Evolutionary conservation across 2,888 invertebrate genomes (phyloP).

Genomic region (Leucophenga maculata): DNA sequence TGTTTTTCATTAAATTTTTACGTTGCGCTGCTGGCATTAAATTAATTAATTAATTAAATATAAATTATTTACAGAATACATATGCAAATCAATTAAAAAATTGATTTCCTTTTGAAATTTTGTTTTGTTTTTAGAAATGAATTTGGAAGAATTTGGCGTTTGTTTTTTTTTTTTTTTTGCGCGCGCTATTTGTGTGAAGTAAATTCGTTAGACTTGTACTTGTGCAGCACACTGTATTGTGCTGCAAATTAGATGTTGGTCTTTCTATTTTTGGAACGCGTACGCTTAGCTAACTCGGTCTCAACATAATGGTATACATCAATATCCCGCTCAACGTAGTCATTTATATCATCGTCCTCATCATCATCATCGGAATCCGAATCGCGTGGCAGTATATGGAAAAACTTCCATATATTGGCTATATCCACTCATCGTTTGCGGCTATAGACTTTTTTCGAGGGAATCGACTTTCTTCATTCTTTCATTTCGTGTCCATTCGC

Average conservation of each 20-base stretch:
- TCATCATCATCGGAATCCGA: conserved; percentile 44
- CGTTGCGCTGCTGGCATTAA: conserved; percentile 19
- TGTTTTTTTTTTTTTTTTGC: background rate
- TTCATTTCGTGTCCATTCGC: conserved; percentile 71
- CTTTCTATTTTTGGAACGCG: background rate
- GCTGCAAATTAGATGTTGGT: background rate
- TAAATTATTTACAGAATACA: conserved; percentile 59
- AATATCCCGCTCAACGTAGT: conserved; percentile 22
- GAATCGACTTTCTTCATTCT: conserved; percentile 67
- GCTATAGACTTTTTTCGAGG: conserved; percentile 56
- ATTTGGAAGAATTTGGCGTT: conserved; percentile 19
- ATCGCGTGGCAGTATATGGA: conserved; percentile 46
- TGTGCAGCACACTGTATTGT: conserved; percentile 9
- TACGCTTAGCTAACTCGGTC: conserved; percentile 3
- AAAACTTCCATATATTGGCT: conserved; percentile 44
- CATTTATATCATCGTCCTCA: conserved; percentile 40
- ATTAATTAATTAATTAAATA: conserved; percentile 35
- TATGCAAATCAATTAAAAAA: conserved; percentile 48
- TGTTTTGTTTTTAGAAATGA: conserved; percentile 14
- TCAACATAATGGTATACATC: conserved; percentile 12
- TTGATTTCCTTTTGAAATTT: conserved; percentile 22
- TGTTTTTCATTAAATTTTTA: background rate
- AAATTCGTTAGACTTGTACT: conserved; percentile 37
- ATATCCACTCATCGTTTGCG: conserved; percentile 61
- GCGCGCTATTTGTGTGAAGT: conserved; percentile 26